Evolutionary conservation across 2,888 invertebrate genomes (phyloP).

Genomic region (Stenichneumon culpator): DNA sequence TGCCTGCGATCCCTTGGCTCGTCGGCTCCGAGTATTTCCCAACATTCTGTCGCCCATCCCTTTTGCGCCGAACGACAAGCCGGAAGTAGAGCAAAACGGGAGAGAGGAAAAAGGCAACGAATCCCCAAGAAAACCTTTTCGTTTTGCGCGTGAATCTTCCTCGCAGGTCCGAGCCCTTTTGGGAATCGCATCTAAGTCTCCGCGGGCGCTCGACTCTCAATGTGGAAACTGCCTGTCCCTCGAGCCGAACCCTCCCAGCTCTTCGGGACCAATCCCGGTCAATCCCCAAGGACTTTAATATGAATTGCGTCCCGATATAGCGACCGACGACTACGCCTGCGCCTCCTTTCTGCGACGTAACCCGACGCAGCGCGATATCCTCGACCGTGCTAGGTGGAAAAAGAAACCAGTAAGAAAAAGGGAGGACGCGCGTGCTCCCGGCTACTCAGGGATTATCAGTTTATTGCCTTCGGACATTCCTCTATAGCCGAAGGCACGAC

Average conservation of each 20-base stretch:
- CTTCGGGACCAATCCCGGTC: conserved; percentile 77
- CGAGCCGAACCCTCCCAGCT: conserved; percentile 64
- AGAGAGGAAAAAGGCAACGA: conserved; percentile 36
- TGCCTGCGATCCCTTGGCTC: conserved; percentile 60
- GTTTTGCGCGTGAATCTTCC: conserved; percentile 55
- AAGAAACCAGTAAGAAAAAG: conserved; percentile 39
- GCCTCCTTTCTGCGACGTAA: conserved; percentile 61
- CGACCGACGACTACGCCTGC: conserved; percentile 22
- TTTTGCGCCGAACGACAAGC: conserved; percentile 41
- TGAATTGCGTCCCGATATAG: conserved; percentile 75
- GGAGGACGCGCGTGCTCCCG: conserved; percentile 28
- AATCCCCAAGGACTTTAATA: conserved; percentile 80
- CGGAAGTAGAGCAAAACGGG: conserved; percentile 35
- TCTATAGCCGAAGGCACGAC: conserved; percentile 42
- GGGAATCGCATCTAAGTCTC: conserved; percentile 68
- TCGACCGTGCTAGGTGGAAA: conserved; percentile 67
- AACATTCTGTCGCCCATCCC: conserved; percentile 53
- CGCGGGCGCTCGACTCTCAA: conserved; percentile 73
- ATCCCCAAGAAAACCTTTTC: conserved; percentile 57
- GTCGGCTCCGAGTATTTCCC: conserved; percentile 21
- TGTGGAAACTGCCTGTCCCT: conserved; percentile 78
- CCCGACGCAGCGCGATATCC: conserved; percentile 68
- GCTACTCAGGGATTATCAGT: conserved; percentile 76
- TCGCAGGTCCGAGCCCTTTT: conserved; percentile 62
- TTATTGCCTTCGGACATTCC: conserved; percentile 66